These are phyloP conservation scores for Paracyclopina nana DNA, from an alignment of 1,140 invertebrate genomes.

Conservation along the genomic window DNA sequence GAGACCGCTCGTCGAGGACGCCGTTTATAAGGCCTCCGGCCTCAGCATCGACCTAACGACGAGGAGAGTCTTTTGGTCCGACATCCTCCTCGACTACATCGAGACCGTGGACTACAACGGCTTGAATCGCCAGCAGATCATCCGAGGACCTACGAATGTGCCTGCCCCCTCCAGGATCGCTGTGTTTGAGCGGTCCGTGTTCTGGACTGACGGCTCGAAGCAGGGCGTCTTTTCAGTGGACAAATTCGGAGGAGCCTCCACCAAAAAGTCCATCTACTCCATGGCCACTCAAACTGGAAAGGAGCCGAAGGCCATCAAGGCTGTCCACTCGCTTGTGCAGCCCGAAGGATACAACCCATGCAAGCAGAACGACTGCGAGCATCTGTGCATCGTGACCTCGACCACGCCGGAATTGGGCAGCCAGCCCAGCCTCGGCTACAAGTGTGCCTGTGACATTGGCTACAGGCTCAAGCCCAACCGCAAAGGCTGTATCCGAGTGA, in stretches of 20 bases:
- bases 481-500: slow-evolving; percentile 29
- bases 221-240: slow-evolving; percentile 79
- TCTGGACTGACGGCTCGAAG: slow-evolving; percentile 87
- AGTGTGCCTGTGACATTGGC: slow-evolving; percentile 85
- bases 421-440: slow-evolving; percentile 49
- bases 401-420: slow-evolving; percentile 38
- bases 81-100: slow-evolving; percentile 85
- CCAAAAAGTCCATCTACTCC: slow-evolving; percentile 49
- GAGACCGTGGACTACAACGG: slow-evolving; percentile 92
- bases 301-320: slow-evolving; percentile 63
- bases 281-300: slow-evolving; percentile 28
- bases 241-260: slow-evolving; percentile 53
- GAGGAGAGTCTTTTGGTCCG: slow-evolving; percentile 83
- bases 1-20: slow-evolving; percentile 61
- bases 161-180: slow-evolving; percentile 64
- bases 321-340: slow-evolving; percentile 55
- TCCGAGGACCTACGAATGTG: slow-evolving; percentile 51
- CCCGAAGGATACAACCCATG: slow-evolving; percentile 60
- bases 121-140: slow-evolving; percentile 46
- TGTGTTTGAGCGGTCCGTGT: slow-evolving; percentile 73
- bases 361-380: slow-evolving; percentile 70
- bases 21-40: slow-evolving; percentile 70
- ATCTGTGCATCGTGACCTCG: slow-evolving; percentile 81
- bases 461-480: slow-evolving; percentile 38
- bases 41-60: slow-evolving; percentile 66